Conservation (phyloP, 2,113 vertebrate species). For the Geothlypis trichas region DNA sequence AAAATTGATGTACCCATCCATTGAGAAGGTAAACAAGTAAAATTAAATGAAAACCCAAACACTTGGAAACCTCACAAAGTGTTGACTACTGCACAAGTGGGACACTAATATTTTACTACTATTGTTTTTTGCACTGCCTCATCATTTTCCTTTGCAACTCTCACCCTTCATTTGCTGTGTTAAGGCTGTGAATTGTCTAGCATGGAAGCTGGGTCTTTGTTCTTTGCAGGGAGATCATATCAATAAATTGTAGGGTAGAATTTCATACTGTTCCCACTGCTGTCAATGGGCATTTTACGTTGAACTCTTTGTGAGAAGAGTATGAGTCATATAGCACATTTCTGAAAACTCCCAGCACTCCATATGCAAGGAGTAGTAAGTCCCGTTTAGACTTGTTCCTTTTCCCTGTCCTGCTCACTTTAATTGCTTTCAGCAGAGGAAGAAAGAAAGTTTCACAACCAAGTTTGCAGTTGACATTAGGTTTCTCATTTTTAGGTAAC, state of each 20-base stretch:
- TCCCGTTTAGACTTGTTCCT: constrained; percentile 6
- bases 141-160: neutral
- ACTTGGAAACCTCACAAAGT: neutral
- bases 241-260: constrained; percentile 27
- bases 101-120: neutral
- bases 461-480: neutral
- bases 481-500: constrained; percentile 34
- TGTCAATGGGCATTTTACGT: constrained; percentile 6
- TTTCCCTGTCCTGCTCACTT: neutral
- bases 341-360: neutral
- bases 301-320: neutral
- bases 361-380: neutral
- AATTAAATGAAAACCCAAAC: neutral
- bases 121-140: neutral
- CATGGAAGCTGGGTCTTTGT: neutral
- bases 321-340: neutral
- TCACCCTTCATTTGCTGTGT: neutral
- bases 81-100: neutral
- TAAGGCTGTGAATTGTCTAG: neutral
- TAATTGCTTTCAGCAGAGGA: neutral
- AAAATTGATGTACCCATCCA: neutral
- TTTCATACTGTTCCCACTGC: constrained; percentile 29
- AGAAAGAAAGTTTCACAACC: constrained; percentile 10
- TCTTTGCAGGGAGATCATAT: constrained; percentile 46
- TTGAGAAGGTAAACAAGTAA: neutral